Percentiles rank a stretch among this genome's conserved stretches.
Conservation (phyloP, 2,113 vertebrate genomes). For the Psilopogon haemacephalus region DNA sequence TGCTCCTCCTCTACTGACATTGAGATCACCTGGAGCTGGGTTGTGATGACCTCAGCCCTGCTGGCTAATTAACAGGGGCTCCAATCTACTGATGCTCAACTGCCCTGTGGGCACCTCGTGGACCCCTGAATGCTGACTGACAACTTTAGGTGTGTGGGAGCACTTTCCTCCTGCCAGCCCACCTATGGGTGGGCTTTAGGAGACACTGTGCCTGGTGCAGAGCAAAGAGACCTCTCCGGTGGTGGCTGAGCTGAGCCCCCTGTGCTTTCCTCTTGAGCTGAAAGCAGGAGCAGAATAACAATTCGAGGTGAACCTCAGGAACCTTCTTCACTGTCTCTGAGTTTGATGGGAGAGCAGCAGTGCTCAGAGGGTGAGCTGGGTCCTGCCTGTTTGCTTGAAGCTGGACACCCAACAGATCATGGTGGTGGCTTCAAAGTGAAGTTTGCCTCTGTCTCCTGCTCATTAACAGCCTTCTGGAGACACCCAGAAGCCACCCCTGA, state of each 20-base stretch:
- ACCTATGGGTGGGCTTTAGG: rapidly evolving
- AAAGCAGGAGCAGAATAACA: not conserved
- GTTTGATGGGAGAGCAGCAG: not conserved
- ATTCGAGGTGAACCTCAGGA: not conserved
- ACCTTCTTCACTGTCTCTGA: too few relatives aligned
- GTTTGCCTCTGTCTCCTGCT: slow-evolving; percentile 43
- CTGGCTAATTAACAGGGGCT: too few relatives aligned
- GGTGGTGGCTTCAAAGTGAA: not conserved
- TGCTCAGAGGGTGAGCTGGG: not conserved
- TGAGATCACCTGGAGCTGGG: rapidly evolving
- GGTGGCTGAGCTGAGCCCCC: not conserved
- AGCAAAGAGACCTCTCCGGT: rapidly evolving
- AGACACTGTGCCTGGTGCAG: rapidly evolving
- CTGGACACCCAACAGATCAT: not conserved
- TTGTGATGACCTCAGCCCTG: not conserved
- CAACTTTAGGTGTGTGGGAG: not conserved
- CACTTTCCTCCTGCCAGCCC: not conserved
- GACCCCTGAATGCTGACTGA: not conserved
- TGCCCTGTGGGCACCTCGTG: not conserved
- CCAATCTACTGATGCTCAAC: too few relatives aligned
- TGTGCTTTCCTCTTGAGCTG: rapidly evolving
- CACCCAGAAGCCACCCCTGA: slow-evolving; percentile 6
- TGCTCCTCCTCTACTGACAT: rapidly evolving
- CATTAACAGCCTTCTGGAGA: slow-evolving; percentile 42
- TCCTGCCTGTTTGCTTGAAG: slow-evolving; percentile 24